A percentile compares a stretch with the other conserved stretches of the same genome.
phyloP scores from a whole-genome alignment of 2,113 vertebrate species.

The Seriola aureovittata region DNA sequence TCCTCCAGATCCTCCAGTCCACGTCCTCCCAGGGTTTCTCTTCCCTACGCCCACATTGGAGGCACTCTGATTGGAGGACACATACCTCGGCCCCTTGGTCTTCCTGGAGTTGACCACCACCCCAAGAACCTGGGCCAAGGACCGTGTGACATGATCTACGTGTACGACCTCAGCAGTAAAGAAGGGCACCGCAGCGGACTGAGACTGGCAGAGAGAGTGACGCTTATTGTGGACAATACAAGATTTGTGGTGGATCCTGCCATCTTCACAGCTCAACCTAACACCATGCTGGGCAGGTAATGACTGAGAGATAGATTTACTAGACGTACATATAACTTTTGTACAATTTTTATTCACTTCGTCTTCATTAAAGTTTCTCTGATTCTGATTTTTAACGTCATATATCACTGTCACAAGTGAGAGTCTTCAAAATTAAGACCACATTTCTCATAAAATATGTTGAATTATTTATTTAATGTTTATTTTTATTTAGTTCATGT shows the following conservation, averaged over 20 bases:
- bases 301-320: not conserved
- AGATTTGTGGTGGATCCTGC: constrained; percentile 97
- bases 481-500: too few species aligned
- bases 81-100: constrained; percentile 66
- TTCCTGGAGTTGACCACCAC: constrained; percentile 86
- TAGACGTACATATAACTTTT: not conserved
- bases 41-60: constrained; percentile 59
- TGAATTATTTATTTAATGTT: too few species aligned
- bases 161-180: constrained; percentile 91
- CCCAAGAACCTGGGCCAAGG: constrained; percentile 81
- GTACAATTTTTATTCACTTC: too few species aligned
- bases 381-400: too few species aligned
- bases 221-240: constrained; percentile 96
- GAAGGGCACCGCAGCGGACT: constrained; percentile 89
- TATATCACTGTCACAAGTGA: too few species aligned
- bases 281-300: constrained; percentile 99
- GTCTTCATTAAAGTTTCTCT: too few species aligned
- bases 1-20: constrained; percentile 85
- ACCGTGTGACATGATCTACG: constrained; percentile 90
- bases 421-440: too few species aligned
- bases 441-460: too few species aligned
- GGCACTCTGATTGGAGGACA: constrained; percentile 53
- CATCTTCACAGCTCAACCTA: constrained; percentile 97
- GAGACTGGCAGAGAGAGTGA: constrained; percentile 91
- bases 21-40: constrained; percentile 66